Evolutionary conservation across 2,797 vertebrate genomes (phyloP), one percentile per base, ranked within the genome.

Genomic region (Saxicola maurus): DNA sequence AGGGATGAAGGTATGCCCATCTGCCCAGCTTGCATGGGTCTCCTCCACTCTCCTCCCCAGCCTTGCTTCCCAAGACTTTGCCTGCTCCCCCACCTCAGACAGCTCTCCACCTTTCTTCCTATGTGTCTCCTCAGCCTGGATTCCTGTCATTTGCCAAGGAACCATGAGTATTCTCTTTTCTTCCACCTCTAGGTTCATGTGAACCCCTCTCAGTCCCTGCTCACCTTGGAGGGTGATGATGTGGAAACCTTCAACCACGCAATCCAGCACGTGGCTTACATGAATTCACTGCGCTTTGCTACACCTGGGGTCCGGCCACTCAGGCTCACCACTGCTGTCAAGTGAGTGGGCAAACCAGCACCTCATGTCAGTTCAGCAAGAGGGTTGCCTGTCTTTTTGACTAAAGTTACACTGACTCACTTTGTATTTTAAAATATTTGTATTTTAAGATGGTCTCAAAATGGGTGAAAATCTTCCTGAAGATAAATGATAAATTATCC

Each of bases 251-350:
- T 99, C 92, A 99, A 99, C 96, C 98, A 98, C 0, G 99, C 99
- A 5, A 98, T 99, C 90, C 99, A 99, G 97, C 99, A 99, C 9
- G 99, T 99, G 94, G 99, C 98, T 90, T 99, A 99, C 97, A 98
- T 99, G 94, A 99, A 99, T 96, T 99, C 98, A 7, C 97, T 99
- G 69, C 98, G 99, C 91, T 99, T 99, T 46, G 99, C 99, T 86
- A 99, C 99, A 1, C 99, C 99, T 0, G 99, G 99, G 24, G 98
- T 99, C 82, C 97, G 99, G 33, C 99, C 99, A 1, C 98, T 99
- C 83, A 98, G 98, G 86, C 98, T 99, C 49, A 98, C 98, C 93
- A 99, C 99, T 28, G 97, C 98, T 0, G 98, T 99, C 96, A 98
- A 98, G 99, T 99, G 94, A 97, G 98, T 97, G 88, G 31, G 43